Conservation (phyloP, 2,113 vertebrate species). For the Tyto alba region DNA sequence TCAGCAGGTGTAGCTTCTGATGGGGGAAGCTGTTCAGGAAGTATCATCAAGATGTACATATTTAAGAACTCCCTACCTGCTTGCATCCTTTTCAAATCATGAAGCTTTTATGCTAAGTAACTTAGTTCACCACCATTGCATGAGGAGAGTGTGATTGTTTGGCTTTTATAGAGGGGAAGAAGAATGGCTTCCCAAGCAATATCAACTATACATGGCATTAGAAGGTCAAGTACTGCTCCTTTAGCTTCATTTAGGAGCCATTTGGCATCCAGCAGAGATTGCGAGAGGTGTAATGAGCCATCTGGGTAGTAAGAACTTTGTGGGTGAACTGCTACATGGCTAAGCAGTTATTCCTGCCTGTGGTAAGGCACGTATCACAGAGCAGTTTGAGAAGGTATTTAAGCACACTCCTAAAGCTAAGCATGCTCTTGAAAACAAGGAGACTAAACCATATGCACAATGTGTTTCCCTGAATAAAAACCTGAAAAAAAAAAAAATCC, state of each 20-base stretch:
- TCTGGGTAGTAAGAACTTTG: conserved; percentile 9
- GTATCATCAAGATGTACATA: background rate
- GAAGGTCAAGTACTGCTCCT: background rate
- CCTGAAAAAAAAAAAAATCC: background rate
- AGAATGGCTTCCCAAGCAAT: background rate
- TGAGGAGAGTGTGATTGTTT: background rate
- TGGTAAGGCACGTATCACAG: background rate
- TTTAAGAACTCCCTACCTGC: background rate
- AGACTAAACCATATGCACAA: background rate
- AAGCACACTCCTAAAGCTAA: background rate
- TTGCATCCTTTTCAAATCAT: background rate
- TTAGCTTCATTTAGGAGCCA: background rate
- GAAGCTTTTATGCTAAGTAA: background rate
- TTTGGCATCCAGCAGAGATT: conserved; percentile 6
- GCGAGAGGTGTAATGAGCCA: conserved; percentile 32
- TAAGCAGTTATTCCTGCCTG: background rate
- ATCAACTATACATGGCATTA: background rate
- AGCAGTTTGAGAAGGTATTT: conserved; percentile 24
- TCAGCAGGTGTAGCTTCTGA: background rate
- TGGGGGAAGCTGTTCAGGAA: background rate
- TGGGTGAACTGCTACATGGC: conserved; percentile 9
- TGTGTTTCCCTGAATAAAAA: conserved; percentile 23
- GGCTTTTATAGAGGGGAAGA: background rate
- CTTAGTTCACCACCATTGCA: background rate
- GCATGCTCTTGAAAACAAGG: conserved; percentile 2